These are phyloP conservation scores for Tapirus indicus DNA, from an alignment of 2,797 vertebrate species.

Conservation along the genomic window DNA sequence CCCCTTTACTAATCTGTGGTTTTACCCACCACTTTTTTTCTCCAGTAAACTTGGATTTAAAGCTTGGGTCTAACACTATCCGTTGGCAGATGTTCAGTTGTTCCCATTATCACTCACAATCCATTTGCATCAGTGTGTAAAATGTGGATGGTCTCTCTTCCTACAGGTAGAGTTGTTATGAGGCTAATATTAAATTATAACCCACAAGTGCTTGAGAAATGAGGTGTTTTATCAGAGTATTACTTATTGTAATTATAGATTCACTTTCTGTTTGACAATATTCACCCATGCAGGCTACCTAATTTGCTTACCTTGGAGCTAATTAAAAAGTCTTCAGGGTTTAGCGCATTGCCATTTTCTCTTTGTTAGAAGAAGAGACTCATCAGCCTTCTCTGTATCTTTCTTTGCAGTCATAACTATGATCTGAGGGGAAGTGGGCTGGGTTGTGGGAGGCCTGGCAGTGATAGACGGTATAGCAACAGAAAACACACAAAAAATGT, in stretches of 20 bases:
- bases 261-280: conserved; percentile 43
- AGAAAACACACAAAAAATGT: neutral
- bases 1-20: neutral
- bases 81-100: neutral
- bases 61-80: neutral
- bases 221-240: conserved; percentile 24
- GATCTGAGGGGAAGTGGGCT: neutral
- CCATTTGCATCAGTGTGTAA: neutral
- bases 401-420: neutral
- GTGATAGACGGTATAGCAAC: neutral
- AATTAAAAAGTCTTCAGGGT: conserved; percentile 61
- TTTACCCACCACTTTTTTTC: neutral
- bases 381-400: neutral
- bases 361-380: conserved; percentile 25
- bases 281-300: conserved; percentile 23
- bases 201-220: conserved; percentile 10
- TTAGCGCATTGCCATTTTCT: conserved; percentile 38
- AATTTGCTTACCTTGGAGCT: conserved; percentile 18
- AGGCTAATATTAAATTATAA: conserved; percentile 31
- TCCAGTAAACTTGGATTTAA: neutral
- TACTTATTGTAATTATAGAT: conserved; percentile 10
- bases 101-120: neutral
- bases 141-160: neutral
- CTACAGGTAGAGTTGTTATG: neutral
- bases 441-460: neutral